Evolutionary conservation across 1,140 invertebrate genomes (phyloP), one percentile per base, ranked within the genome.

Genomic region (Globodera rostochiensis): DNA sequence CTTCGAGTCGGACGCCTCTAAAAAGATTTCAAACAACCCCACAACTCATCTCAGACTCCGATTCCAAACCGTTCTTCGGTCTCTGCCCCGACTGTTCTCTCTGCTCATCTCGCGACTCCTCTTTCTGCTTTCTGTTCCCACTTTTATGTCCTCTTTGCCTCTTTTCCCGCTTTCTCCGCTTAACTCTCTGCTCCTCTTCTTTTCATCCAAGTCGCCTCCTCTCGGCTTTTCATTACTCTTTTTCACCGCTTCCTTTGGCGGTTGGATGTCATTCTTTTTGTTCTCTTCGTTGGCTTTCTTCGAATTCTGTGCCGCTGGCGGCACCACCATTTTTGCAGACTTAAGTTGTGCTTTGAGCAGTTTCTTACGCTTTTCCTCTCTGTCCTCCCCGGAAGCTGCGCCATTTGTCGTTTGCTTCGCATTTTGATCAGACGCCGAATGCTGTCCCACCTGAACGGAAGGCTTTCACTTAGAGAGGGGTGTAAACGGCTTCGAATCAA

Each of bases 291-390:
- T 45, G 15, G 19, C 60, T 21, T 70, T 79, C 19, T 46, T 25
- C 64, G 45, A 19, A 7, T 77, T 74, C 21, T 79, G 25, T 8
- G 57, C 21, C n/a, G 78, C 46, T 45, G 83, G 67, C 13, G 67
- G 74, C 13, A 77, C 74, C 53, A 67, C 64, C 73, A 81, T 76
- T 66, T 83, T 83, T 19, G 81, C 76, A 6, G 73, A 83, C 46
- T 86, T 83, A 53, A 84, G 57, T 15, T 86, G 76, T n/a, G 84
- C 73, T 45, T 74, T n/a, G 36, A 84, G 46, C 57, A 84, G 70
- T 60, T 79, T 85, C 49, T 86, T 85, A n/a, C 84, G 67, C 69
- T 83, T 83, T 49, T 71, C 66, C 36, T 60, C 57, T 75, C 75
- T 83, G 25, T 82, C 83, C 45, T 66, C 80, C 15, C 67, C 15